Evolutionary conservation across 2,888 invertebrate genomes (phyloP).

Genomic region (Amaurobius ferox): DNA sequence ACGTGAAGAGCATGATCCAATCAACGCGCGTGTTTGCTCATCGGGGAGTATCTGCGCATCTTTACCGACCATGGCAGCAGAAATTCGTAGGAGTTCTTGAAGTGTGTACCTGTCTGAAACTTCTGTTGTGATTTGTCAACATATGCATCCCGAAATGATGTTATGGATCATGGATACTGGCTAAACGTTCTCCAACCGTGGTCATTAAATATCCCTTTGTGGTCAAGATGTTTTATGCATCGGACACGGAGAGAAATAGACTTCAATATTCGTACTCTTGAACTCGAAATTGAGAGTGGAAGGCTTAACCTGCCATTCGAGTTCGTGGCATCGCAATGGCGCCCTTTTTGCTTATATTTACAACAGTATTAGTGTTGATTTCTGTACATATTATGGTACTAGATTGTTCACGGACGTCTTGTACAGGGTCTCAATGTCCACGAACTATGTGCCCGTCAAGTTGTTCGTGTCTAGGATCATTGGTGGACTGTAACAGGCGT

Average conservation of each 20-base stretch:
- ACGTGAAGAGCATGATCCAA: conserved; percentile 38
- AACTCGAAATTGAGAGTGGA: conserved; percentile 23
- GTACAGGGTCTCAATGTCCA: conserved; percentile 30
- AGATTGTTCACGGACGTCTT: conserved; percentile 28
- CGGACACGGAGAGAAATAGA: not conserved
- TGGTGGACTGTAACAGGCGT: conserved; percentile 86
- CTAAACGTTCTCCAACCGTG: not conserved
- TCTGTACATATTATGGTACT: conserved; percentile 60
- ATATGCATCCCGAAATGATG: conserved; percentile 13
- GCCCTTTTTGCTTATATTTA: conserved; percentile 67
- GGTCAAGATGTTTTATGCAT: conserved; percentile 25
- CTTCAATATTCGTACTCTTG: not conserved
- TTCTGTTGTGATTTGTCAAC: not conserved
- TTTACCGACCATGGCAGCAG: conserved; percentile 32
- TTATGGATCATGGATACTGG: conserved; percentile 64
- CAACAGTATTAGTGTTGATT: conserved; percentile 63
- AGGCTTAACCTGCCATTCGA: conserved; percentile 59
- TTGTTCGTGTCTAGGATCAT: conserved; percentile 85
- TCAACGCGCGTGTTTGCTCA: not conserved
- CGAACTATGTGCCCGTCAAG: conserved; percentile 50
- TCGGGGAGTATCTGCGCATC: conserved; percentile 28
- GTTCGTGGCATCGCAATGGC: conserved; percentile 69
- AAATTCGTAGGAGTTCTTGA: conserved; percentile 50
- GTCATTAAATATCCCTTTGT: not conserved
- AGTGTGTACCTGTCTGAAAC: not conserved